phyloP scores from a whole-genome alignment of 1,140 invertebrate species.

The Hirudo medicinalis region DNA sequence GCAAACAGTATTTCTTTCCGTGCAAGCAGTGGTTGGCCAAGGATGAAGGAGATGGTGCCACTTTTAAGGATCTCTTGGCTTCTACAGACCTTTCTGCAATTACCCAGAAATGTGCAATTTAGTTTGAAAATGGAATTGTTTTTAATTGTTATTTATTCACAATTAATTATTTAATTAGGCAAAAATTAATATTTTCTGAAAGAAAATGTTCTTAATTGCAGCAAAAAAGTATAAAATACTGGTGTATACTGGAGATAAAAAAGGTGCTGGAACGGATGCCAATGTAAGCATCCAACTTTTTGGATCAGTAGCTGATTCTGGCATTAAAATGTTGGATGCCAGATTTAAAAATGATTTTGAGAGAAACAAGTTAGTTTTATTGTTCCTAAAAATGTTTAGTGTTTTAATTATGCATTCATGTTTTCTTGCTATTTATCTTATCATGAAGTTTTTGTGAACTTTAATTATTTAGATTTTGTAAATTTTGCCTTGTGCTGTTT shows the following conservation, averaged over 20 bases:
- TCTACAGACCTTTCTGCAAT: constrained; percentile 36
- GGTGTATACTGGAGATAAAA: constrained; percentile 38
- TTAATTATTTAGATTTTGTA: background rate
- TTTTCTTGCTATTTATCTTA: background rate
- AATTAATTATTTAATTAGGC: background rate
- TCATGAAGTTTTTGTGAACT: background rate
- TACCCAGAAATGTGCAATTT: background rate
- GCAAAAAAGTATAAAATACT: constrained; percentile 38
- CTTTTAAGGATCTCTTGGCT: constrained; percentile 35
- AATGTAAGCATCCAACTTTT: constrained; percentile 38
- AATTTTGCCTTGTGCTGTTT: constrained; percentile 6
- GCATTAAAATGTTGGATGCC: constrained; percentile 29
- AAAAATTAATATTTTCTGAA: no score
- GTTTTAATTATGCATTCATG: background rate
- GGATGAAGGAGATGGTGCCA: constrained; percentile 38
- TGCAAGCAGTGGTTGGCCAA: constrained; percentile 40
- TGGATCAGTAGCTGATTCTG: constrained; percentile 37
- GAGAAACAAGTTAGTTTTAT: constrained; percentile 19
- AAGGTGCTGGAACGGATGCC: constrained; percentile 39
- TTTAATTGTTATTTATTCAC: background rate
- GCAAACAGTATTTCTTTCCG: constrained; percentile 41
- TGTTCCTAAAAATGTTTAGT: background rate
- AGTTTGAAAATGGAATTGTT: background rate
- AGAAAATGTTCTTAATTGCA: constrained; percentile 2
- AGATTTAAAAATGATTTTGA: constrained; percentile 39